A percentile compares a stretch with the other conserved stretches of the same genome.
phyloP scores from a whole-genome alignment of 1,140 invertebrate species.

The Leucophenga varia region DNA sequence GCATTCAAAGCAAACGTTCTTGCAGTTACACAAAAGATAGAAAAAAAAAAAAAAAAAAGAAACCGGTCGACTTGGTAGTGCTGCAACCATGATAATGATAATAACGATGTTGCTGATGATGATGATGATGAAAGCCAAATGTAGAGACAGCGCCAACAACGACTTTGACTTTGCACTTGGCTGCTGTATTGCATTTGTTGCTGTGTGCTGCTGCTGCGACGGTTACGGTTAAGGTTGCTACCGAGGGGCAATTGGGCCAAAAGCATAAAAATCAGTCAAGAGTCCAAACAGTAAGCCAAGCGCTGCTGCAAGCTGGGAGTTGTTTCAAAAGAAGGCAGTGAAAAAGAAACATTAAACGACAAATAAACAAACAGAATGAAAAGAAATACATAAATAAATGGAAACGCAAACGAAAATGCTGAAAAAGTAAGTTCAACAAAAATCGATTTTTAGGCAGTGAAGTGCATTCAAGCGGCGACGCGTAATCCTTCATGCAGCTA shows the following conservation, averaged over 20 bases:
- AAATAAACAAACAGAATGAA: conserved; percentile 36
- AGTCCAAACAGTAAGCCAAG: conserved; percentile 35
- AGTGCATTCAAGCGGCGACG: no score
- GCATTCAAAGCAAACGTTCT: no score
- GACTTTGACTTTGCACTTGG: no score
- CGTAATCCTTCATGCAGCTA: no score
- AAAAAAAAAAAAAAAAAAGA: no score
- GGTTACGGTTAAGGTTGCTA: no score
- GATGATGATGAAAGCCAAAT: no score
- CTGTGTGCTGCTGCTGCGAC: background rate
- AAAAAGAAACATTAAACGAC: conserved; percentile 47
- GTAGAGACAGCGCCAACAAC: conserved; percentile 25
- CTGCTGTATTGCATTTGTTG: background rate
- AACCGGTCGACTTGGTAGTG: no score
- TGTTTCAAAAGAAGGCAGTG: no score
- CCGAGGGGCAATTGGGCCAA: conserved; percentile 51
- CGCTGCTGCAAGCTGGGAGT: background rate
- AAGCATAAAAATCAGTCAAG: conserved; percentile 54
- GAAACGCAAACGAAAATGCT: conserved; percentile 1
- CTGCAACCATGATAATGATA: no score
- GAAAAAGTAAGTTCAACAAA: conserved; percentile 18
- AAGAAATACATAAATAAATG: conserved; percentile 24
- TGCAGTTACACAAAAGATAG: no score
- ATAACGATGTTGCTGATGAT: no score
- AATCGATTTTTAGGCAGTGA: conserved; percentile 52